Evolutionary conservation across 2,113 vertebrate species (phyloP), one percentile per base, ranked within the genome.

Genomic region (Halichoeres trimaculatus): DNA sequence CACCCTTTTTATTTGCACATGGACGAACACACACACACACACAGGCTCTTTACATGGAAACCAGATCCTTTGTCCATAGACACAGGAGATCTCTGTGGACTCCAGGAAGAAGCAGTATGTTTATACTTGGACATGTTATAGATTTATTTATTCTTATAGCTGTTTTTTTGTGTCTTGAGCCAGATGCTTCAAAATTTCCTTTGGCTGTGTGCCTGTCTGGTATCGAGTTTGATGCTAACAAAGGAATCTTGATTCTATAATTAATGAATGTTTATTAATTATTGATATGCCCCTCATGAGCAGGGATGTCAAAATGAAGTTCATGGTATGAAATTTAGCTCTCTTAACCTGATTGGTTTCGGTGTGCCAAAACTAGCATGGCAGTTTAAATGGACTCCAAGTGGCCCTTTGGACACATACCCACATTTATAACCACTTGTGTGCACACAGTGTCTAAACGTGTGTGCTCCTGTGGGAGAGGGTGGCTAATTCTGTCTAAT

Each of bases 401-500:
- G 54, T 7, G 47, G 40, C 40, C 36, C 65, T 52, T 55, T 62
- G 60, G 53, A 45, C 59, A 62, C 35, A 65, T 3, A 22, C 22
- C 20, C 43, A 54, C 34, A 59, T 58, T 65, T 60, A 54, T 41
- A 66, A 41, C 48, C 61, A 73, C 65, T 83, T 64, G 68, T 70
- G 78, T 79, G 84, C 20, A 43, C 65, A 41, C 65, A 43, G 72
- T 38, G 71, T 82, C 74, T 85, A 72, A 85, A 82, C 45, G 45
- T 26, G 71, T 74, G 66, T 73, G 73, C 77, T 85, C 91, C 88
- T 83, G 62, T 60, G 90, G 88, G 90, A 91, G 75, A 80, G 51
- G 65, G 84, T 67, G 77, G 78, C 88, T 93, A 92, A 94, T 93
- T 92, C 86, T 76, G 78, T 81, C 81, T 91, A 91, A 94, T 92